Conservation (phyloP, 1,140 invertebrate species). For the Drosophila funebris region DNA sequence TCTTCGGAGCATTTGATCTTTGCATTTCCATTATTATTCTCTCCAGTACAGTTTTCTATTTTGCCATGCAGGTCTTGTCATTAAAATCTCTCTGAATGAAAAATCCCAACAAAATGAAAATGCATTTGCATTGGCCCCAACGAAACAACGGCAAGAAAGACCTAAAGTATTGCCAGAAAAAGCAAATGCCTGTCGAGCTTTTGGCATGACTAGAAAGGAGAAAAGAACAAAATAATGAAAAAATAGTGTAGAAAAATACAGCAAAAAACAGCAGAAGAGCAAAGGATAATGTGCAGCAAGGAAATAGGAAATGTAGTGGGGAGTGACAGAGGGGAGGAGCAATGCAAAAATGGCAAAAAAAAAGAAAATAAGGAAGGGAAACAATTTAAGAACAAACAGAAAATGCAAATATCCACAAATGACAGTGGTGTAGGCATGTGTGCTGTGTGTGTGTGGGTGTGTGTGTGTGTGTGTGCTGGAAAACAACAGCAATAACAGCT, state of each 20-base stretch:
- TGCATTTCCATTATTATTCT: background rate
- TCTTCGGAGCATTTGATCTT: background rate
- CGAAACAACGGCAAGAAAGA: background rate
- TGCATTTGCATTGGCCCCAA: background rate
- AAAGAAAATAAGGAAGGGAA: background rate
- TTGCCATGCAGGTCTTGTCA: background rate
- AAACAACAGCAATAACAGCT: too few relatives aligned
- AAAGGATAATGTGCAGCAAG: background rate
- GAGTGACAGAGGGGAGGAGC: background rate
- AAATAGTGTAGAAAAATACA: background rate
- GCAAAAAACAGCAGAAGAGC: too few relatives aligned
- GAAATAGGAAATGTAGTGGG: background rate
- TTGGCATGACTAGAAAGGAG: background rate
- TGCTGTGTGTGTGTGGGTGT: slow-evolving; percentile 1
- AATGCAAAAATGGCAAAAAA: background rate
- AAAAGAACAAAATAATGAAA: too few relatives aligned
- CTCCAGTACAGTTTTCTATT: background rate
- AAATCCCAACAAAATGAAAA: background rate
- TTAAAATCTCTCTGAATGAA: background rate
- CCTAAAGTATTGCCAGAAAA: background rate
- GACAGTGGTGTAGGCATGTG: slow-evolving; percentile 19
- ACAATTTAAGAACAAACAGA: slow-evolving; percentile 1
- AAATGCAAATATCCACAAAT: slow-evolving; percentile 32
- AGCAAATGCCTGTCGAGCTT: background rate
- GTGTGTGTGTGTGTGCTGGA: background rate